Conservation (phyloP, 2,797 vertebrate species). For the Argyrosomus regius region DNA sequence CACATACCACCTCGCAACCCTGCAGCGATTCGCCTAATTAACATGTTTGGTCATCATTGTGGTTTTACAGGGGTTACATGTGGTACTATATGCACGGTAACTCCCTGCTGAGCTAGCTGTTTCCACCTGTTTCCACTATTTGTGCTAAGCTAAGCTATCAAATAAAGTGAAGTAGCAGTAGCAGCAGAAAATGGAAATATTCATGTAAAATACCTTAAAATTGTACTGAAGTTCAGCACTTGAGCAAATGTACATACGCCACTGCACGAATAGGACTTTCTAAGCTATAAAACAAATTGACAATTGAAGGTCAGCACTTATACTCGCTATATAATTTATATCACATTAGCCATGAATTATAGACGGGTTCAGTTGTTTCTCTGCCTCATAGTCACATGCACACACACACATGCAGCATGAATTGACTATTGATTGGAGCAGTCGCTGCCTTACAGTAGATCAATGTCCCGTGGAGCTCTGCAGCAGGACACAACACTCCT, state of each 20-base stretch:
- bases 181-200: not conserved
- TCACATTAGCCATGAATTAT: not conserved
- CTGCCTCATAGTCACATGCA: not conserved
- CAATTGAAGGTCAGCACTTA: no score
- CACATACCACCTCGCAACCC: no score
- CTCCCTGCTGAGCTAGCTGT: not conserved
- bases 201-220: not conserved
- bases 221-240: no score
- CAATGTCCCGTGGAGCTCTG: conserved; percentile 48
- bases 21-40: not conserved
- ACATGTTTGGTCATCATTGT: not conserved
- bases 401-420: conserved; percentile 10
- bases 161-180: no score
- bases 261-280: no score
- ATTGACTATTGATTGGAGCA: conserved; percentile 39
- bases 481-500: conserved; percentile 40
- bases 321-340: no score
- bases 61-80: no score
- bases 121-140: not conserved
- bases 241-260: no score
- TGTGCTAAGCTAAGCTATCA: not conserved
- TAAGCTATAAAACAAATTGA: no score
- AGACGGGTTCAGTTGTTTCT: conserved; percentile 28
- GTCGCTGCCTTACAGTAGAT: conserved; percentile 38
- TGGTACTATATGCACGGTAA: not conserved